Evolutionary conservation across 2,888 invertebrate genomes (phyloP), one percentile per base, ranked within the genome.

Genomic region (Apomyelois bistriatella): DNA sequence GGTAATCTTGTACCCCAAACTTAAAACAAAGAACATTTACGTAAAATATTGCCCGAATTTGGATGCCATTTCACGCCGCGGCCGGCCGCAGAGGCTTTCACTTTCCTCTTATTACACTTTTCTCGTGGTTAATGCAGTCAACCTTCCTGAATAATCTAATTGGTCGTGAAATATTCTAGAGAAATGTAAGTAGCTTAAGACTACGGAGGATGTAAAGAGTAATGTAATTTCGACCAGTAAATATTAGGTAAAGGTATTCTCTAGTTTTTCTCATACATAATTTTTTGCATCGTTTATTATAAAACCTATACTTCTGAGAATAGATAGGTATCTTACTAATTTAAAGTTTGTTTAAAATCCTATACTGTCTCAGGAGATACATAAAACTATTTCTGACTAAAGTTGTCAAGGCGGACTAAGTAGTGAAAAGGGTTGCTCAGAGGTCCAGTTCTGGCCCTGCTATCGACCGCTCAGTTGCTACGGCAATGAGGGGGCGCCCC

Each of bases 1-100:
- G 13, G n/a, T 9, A 22, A 51, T 52, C 36, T 48, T 42, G 16
- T 46, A 52, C 51, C 56, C 58, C 53, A 46, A 62, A 57, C 58
- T 61, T 57, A 53, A 57, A 48, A 50, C 57, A 49, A 48, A 51
- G 58, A 43, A 35, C 60, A 64, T 68, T 68, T 67, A 56, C 65
- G 66, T 66, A 62, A 63, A 67, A 66, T 66, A 70, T 70, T 65
- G 64, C 59, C 52, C 57, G 53, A 63, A 70, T 32, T 46, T 46
- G 32, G 32, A 15, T 30, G 16, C 10, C 13, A 55, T 68, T 72
- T 22, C 22, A 71, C 71, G 61, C 62, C 57, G 53, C 56, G 62
- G 57, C 68, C 46, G 15, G 32, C 43, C 8, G 13, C 13, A 10
- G 10, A 32, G 3, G 28, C 10, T 32, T 10, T 13, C 46, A 46